phyloP scores from a whole-genome alignment of 2,797 vertebrate species.

The Lophius americanus region DNA sequence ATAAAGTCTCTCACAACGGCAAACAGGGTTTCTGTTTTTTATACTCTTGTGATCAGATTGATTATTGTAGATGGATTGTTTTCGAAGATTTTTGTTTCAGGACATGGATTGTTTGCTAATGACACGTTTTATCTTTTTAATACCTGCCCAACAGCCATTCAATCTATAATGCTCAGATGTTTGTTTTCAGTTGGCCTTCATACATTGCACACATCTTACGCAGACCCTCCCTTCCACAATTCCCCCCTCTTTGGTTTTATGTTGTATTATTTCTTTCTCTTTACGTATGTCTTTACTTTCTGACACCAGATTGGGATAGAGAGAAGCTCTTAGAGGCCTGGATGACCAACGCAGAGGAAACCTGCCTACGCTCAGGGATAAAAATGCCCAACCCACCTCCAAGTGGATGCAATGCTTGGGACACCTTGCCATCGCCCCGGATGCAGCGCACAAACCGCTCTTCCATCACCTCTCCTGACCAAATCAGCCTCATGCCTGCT shows the following conservation, averaged over 20 bases:
- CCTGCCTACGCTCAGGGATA: conserved; percentile 98
- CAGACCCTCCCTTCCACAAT: neutral
- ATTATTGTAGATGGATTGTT: neutral
- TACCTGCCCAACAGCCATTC: neutral
- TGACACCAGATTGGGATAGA: conserved; percentile 92
- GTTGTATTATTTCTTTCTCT: neutral
- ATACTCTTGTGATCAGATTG: neutral
- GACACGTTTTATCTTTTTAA: conserved; percentile 1
- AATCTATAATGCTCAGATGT: neutral
- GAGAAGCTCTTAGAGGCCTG: conserved; percentile 98
- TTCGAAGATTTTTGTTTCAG: neutral
- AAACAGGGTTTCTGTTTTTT: neutral
- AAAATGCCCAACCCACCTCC: conserved; percentile 97
- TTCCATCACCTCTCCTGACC: conserved; percentile 93
- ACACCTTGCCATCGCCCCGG: conserved; percentile 93
- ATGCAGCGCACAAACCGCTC: conserved; percentile 94
- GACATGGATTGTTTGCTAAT: conserved; percentile 5
- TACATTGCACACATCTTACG: neutral
- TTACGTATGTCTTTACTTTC: conserved; percentile 10
- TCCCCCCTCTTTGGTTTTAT: conserved; percentile 1
- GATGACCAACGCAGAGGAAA: conserved; percentile 95
- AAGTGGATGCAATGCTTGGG: conserved; percentile 96
- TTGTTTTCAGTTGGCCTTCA: neutral
- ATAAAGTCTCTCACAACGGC: conserved; percentile 2
- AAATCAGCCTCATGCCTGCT: conserved; percentile 91